Evolutionary conservation across 2,888 invertebrate genomes (phyloP).

Genomic region (Cheilosia pagana): DNA sequence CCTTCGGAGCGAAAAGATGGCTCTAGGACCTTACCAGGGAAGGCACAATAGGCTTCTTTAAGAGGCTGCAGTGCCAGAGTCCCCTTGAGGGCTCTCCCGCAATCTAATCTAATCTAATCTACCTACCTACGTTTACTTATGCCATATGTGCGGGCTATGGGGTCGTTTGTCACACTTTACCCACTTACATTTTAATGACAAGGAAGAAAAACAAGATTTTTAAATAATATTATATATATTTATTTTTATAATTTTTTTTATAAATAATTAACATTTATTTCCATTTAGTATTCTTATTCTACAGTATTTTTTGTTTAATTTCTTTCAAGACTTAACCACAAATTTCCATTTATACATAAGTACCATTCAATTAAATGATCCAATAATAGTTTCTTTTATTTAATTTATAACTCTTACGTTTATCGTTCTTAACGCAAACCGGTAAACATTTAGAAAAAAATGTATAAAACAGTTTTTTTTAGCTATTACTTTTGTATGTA

Average conservation of each 20-base stretch:
- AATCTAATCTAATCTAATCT: too few species aligned
- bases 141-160: too few species aligned
- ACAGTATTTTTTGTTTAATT: neutral
- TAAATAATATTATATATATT: conserved; percentile 1
- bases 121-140: too few species aligned
- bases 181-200: neutral
- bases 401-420: neutral
- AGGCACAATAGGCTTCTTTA: too few species aligned
- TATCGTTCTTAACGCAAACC: neutral
- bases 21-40: too few species aligned
- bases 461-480: too few species aligned
- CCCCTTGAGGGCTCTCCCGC: too few species aligned
- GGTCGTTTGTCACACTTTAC: too few species aligned
- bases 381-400: neutral
- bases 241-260: conserved; percentile 54
- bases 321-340: conserved; percentile 22
- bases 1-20: too few species aligned
- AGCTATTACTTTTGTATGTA: too few species aligned
- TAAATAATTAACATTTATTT: conserved; percentile 67
- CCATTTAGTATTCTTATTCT: conserved; percentile 31
- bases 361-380: conserved; percentile 24
- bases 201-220: neutral
- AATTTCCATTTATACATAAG: conserved; percentile 28
- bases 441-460: too few species aligned
- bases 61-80: too few species aligned